Evolutionary conservation across 2,888 invertebrate species (phyloP), one percentile per base, ranked within the genome.

Genomic region (Diaprepes abbreviatus): DNA sequence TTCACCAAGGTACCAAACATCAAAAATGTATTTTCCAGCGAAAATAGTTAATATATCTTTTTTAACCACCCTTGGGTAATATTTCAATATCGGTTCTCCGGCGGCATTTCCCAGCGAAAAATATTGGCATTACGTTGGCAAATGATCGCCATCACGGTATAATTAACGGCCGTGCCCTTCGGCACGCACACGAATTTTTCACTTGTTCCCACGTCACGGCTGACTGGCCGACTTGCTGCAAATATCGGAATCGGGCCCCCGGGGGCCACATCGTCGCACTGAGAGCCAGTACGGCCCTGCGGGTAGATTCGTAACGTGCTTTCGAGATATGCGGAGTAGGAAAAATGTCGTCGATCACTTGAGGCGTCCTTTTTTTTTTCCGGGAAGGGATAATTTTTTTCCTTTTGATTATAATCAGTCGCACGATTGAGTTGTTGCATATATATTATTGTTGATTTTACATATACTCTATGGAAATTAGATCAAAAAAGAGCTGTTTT

Each of bases 151-250:
- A 64, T 64, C 69, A 38, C 64, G 52, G 63, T 64, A 58, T 63
- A 64, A 68, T 65, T 65, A 69, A 70, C 65, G 65, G 57, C 58
- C 59, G 35, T 65, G 59, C 43, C 70, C 65, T 12, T 38, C 33
- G 70, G 70, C 70, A 59, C 70, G 65, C 65, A 70, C 70, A 70
- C 70, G 70, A 70, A 70, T 70, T 70, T 70, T 70, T 70, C 64
- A 65, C 59, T 65, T 60, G 60, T 70, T 70, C 70, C 65, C 70
- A 70, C 70, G 70, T 70, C 64, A 70, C 70, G 70, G 70, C 70
- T 70, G 59, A 59, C 52, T 54, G 70, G 45, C 48, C 36, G 59
- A 66, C 66, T 38, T 58, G 33, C 33, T n/a, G 31, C 55, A 55
- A 63, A 45, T 63, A 64, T 64, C 63, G 64, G 69, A 48, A 58